Percentiles rank a stretch among this genome's conserved stretches.
phyloP scores from a whole-genome alignment of 64 coral and sea anemone genomes.

The Cladopsammia gracilis region DNA sequence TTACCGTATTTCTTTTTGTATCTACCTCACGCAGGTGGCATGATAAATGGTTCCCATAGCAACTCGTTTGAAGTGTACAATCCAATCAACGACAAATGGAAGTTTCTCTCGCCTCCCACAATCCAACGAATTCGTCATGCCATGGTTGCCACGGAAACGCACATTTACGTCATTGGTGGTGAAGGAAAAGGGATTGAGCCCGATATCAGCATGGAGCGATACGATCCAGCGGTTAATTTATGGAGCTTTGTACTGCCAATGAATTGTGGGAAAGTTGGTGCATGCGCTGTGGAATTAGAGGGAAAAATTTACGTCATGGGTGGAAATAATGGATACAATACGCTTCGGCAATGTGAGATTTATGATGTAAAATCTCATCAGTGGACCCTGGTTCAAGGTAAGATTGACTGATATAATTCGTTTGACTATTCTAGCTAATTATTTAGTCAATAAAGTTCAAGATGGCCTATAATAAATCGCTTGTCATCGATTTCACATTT shows the following conservation, averaged over 20 bases:
- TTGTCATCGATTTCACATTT: too few species aligned
- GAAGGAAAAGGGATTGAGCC: slow-evolving; percentile 88
- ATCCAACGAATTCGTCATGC: slow-evolving; percentile 74
- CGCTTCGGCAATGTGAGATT: slow-evolving; percentile 73
- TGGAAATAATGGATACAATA: slow-evolving; percentile 80
- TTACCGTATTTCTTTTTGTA: background rate
- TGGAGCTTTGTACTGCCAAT: slow-evolving; percentile 91
- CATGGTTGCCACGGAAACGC: slow-evolving; percentile 70
- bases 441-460: background rate
- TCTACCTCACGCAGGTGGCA: slow-evolving; percentile 31
- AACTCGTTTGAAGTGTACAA: slow-evolving; percentile 87
- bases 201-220: slow-evolving; percentile 89
- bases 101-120: slow-evolving; percentile 62
- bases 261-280: slow-evolving; percentile 85
- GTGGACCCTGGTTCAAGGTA: slow-evolving; percentile 73
- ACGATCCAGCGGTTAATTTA: slow-evolving; percentile 71
- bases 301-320: slow-evolving; percentile 81
- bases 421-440: background rate
- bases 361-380: slow-evolving; percentile 69
- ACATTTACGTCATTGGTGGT: slow-evolving; percentile 87
- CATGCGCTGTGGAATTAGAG: slow-evolving; percentile 77
- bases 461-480: too few species aligned
- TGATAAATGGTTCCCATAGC: slow-evolving; percentile 67
- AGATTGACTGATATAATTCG: background rate
- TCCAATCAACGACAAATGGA: slow-evolving; percentile 81